Base-by-base conservation (phyloP, 2,888 invertebrate species). In the Notodonta ziczac region DNA sequence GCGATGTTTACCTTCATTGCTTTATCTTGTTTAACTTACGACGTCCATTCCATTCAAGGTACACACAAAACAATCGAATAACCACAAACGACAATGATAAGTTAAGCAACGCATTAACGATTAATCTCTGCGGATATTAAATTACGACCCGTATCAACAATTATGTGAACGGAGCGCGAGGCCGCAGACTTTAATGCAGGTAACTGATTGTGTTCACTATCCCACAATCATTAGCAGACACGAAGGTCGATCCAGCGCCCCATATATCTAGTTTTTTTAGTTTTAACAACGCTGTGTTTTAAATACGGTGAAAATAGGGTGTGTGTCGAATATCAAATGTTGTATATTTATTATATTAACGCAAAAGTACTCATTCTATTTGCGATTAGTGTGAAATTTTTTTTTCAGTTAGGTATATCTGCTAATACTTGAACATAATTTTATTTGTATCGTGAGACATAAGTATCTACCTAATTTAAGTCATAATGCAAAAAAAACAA, bases 141-240 rank as follows among this genome's bases (percentile, higher is more conserved):
- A 35, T 16, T 57, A 58, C 61, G 66, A 67, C 63, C 69, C 69
- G 76, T 72, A 62, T 63, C 55, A 76, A 76, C 74, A 74, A 74
- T 76, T 69, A 66, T 74, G 74, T 72, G 74, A 74, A 76, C 61
- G 62, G 55, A 59, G 57, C 59, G 59, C 74, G 72, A 74, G 76
- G 74, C 63, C 56, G 56, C 42, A 14, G 42, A 58, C 57, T 59
- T 56, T 52, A 51, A 35, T n/a, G 40, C 50, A 62, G 52, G 54
- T 54, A 58, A 42, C 44, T 56, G 68, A 73, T 78, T 73, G 80
- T 81, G 60, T 62, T 65, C 65, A 64, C 65, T 70, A 79, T 89
- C 89, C 75, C 88, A 88, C 89, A 85, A 70, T 80, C 78, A 85
- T 89, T 86, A 88, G 66, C 79, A 70, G 63, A 67, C 70, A 65